These are phyloP conservation scores for Siniperca knerii DNA, from an alignment of 2,113 vertebrate species.

Conservation along the genomic window DNA sequence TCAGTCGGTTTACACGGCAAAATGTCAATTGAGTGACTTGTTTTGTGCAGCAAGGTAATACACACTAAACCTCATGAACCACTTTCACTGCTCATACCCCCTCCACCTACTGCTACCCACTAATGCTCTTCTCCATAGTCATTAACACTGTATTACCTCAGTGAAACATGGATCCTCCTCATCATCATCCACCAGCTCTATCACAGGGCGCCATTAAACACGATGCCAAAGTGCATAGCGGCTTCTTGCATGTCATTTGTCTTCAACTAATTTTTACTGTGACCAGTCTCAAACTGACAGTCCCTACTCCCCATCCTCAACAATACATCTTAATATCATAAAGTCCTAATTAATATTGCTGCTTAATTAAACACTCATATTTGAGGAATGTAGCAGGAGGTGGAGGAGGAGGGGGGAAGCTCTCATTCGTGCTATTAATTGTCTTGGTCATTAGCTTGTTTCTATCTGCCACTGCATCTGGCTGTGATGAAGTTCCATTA, in stretches of 20 bases:
- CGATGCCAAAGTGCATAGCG: slow-evolving; percentile 12
- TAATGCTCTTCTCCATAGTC: slow-evolving; percentile 6
- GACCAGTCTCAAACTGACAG: slow-evolving; percentile 24
- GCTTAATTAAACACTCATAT: slow-evolving; percentile 86
- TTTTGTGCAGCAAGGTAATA: slow-evolving; percentile 1
- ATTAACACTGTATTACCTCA: slow-evolving; percentile 51
- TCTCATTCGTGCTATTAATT: slow-evolving; percentile 69
- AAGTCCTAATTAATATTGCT: slow-evolving; percentile 81
- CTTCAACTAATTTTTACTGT: slow-evolving; percentile 82
- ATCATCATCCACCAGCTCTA: slow-evolving; percentile 13
- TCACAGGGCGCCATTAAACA: slow-evolving; percentile 48
- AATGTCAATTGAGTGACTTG: neutral
- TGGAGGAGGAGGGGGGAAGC: slow-evolving; percentile 47
- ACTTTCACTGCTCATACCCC: slow-evolving; percentile 2
- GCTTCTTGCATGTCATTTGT: slow-evolving; percentile 62
- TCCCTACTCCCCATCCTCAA: slow-evolving; percentile 35
- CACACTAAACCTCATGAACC: slow-evolving; percentile 6
- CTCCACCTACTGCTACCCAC: neutral
- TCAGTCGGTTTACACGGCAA: neutral
- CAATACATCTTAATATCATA: slow-evolving; percentile 73
- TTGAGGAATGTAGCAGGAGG: slow-evolving; percentile 72
- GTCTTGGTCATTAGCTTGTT: slow-evolving; percentile 66
- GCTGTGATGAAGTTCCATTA: slow-evolving; percentile 34
- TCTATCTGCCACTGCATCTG: slow-evolving; percentile 50
- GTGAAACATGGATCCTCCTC: slow-evolving; percentile 31